phyloP scores from a whole-genome alignment of 2,888 invertebrate genomes.

The Synergus itoensis region DNA sequence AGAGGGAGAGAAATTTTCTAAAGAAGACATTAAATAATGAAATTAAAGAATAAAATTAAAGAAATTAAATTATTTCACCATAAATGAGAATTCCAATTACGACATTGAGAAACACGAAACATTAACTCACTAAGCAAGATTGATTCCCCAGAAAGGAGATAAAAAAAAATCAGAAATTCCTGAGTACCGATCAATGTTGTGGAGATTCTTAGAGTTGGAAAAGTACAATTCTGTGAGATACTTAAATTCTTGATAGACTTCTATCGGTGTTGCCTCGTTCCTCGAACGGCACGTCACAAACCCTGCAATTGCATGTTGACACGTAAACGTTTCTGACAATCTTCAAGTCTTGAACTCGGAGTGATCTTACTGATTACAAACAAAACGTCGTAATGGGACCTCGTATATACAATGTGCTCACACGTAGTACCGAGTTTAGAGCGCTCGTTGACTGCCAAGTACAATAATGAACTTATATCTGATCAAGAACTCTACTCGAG shows the following conservation, averaged over 20 bases:
- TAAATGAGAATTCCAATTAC: too few relatives aligned
- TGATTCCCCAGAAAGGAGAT: background rate
- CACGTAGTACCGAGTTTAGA: background rate
- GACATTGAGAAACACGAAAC: too few relatives aligned
- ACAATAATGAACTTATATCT: slow-evolving; percentile 27
- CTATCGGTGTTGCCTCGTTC: slow-evolving; percentile 11
- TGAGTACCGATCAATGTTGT: background rate
- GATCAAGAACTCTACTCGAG: background rate
- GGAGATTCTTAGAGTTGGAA: background rate
- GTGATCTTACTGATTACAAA: slow-evolving; percentile 32
- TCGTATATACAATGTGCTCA: slow-evolving; percentile 38
- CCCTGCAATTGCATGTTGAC: slow-evolving; percentile 29
- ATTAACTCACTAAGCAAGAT: background rate
- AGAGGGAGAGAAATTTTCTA: too few relatives aligned
- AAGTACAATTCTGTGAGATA: background rate
- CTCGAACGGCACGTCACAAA: slow-evolving; percentile 5
- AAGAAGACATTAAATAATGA: too few relatives aligned
- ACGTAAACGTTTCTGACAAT: slow-evolving; percentile 38
- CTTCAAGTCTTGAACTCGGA: slow-evolving; percentile 30
- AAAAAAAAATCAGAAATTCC: background rate
- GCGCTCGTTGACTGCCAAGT: slow-evolving; percentile 6
- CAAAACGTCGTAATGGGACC: slow-evolving; percentile 31
- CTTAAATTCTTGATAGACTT: background rate
- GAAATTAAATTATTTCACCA: too few relatives aligned
- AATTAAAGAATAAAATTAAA: too few relatives aligned